Conservation (phyloP, 2,113 vertebrate genomes). For the Trogon melanurus region DNA sequence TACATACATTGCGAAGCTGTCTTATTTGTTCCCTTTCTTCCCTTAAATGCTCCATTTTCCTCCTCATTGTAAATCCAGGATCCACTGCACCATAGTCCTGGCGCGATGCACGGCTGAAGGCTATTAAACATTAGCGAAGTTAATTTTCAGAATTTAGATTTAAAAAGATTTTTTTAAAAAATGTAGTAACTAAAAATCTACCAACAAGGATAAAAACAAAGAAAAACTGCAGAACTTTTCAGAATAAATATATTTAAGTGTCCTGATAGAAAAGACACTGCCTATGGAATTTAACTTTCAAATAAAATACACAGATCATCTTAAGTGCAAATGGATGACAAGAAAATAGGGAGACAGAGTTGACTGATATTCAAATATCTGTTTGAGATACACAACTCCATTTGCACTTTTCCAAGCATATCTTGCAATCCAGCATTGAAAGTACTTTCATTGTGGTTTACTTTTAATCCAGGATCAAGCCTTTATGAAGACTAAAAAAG, state of each 20-base stretch:
- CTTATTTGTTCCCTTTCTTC: constrained; percentile 96
- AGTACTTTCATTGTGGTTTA: not conserved
- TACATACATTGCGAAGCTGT: constrained; percentile 88
- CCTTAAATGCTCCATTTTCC: constrained; percentile 97
- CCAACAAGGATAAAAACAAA: not conserved
- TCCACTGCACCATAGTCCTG: constrained; percentile 87
- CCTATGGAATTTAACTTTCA: not conserved
- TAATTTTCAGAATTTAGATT: not conserved
- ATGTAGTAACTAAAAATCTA: not conserved
- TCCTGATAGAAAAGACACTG: not conserved
- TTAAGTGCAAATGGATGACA: not conserved
- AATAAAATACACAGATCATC: not conserved
- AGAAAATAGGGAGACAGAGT: not conserved
- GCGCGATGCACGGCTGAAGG: constrained; percentile 86
- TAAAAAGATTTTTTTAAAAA: too few relatives aligned
- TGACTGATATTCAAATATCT: not conserved
- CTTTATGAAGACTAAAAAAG: not conserved
- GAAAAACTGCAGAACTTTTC: not conserved
- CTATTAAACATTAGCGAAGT: constrained; percentile 60
- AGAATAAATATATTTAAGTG: not conserved
- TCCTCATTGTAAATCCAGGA: constrained; percentile 97
- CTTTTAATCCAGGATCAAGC: not conserved
- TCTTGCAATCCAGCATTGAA: not conserved
- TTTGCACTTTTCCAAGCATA: not conserved
- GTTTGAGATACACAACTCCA: not conserved